Conservation (phyloP, 2,113 vertebrate genomes). For the Campylomormyrus tamandua region DNA sequence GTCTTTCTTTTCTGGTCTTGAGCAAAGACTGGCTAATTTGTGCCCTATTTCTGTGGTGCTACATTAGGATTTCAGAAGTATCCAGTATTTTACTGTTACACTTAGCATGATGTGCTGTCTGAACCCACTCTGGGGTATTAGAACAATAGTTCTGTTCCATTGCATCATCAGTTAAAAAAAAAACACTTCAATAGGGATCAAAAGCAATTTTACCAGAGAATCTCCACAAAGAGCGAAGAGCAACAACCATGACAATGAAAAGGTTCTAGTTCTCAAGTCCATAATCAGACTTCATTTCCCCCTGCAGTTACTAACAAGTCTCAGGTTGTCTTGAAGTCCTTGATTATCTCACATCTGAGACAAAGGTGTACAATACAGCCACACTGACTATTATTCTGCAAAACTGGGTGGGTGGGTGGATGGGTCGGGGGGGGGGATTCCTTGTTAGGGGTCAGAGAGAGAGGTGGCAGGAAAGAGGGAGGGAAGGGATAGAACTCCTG, state of each 20-base stretch:
- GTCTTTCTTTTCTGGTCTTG: background rate
- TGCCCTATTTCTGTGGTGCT: background rate
- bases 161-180: background rate
- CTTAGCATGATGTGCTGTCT: background rate
- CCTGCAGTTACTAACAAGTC: background rate
- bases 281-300: background rate
- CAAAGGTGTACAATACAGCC: background rate
- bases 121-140: background rate
- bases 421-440: background rate
- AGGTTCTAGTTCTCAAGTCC: background rate
- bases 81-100: background rate
- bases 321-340: background rate
- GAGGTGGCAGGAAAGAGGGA: background rate
- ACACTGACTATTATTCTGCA: background rate
- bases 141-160: background rate
- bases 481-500: background rate
- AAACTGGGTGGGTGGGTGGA: background rate
- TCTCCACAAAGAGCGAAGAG: background rate
- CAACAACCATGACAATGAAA: background rate
- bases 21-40: background rate
- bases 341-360: background rate
- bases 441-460: slow-evolving; percentile 9
- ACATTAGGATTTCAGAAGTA: background rate
- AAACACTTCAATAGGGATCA: background rate
- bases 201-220: background rate